Conservation (phyloP, 2,113 vertebrate genomes). For the Nannobrachium achirus region DNA sequence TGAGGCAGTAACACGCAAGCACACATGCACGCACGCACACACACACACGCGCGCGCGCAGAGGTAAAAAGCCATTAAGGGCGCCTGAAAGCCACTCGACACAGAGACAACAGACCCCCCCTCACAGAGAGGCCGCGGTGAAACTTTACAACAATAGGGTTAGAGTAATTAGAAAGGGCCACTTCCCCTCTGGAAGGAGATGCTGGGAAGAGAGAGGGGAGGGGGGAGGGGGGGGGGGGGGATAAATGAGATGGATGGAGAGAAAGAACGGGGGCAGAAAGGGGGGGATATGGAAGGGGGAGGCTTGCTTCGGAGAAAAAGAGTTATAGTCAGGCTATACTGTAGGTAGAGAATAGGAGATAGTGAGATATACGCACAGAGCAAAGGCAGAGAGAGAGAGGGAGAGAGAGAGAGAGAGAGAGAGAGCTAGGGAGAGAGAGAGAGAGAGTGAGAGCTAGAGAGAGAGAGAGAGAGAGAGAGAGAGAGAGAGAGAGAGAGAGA, state of each 20-base stretch:
- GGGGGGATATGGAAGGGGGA: no score
- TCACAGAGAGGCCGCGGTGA: conserved; percentile 44
- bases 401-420: no score
- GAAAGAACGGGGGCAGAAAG: not conserved
- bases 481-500: conserved; percentile 1
- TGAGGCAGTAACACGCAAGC: conserved; percentile 13
- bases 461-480: no score
- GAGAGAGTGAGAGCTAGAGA: no score
- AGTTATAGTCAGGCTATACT: no score
- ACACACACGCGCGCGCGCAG: conserved; percentile 12
- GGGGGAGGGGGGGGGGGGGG: not conserved
- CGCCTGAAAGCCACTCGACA: conserved; percentile 68
- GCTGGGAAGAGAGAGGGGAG: not conserved
- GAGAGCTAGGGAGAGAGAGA: no score
- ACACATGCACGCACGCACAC: not conserved
- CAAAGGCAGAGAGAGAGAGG: no score
- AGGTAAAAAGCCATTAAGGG: conserved; percentile 68
- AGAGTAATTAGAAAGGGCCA: conserved; percentile 68
- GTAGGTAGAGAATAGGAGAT: no score
- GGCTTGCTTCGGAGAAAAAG: no score
- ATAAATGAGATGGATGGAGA: not conserved
- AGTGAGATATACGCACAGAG: no score
- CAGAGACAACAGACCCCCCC: conserved; percentile 65
- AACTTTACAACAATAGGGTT: conserved; percentile 73
- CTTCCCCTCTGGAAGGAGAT: conserved; percentile 62